Conservation (phyloP, 2,113 vertebrate species). For the Xiphias gladius region DNA sequence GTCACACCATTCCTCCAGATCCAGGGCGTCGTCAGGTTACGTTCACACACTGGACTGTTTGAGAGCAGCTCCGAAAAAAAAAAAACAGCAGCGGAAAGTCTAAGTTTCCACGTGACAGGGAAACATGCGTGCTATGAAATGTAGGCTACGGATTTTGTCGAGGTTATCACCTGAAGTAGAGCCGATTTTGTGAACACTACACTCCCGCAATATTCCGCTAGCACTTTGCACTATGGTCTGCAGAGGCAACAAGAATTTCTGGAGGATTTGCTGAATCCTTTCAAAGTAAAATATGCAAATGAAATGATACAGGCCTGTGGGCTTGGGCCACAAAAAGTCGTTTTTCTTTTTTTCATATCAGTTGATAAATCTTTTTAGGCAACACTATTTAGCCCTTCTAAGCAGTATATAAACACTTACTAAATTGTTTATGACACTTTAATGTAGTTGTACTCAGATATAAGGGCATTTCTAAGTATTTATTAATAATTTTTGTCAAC, state of each 20-base stretch:
- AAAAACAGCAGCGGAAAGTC: slow-evolving; percentile 2
- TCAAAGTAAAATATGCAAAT: slow-evolving; percentile 34
- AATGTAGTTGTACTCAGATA: not conserved
- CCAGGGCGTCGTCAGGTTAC: not conserved
- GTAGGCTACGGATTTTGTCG: slow-evolving; percentile 1
- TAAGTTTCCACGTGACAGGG: not conserved
- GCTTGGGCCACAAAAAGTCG: not conserved
- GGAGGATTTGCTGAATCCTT: slow-evolving; percentile 19
- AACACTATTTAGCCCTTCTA: not conserved
- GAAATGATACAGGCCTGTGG: slow-evolving; percentile 20
- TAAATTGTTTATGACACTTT: not conserved
- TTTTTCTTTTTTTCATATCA: not conserved
- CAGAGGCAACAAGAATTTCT: not conserved
- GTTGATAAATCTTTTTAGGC: not conserved
- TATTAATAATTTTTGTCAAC: not conserved
- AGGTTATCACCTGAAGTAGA: slow-evolving; percentile 4
- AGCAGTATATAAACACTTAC: not conserved
- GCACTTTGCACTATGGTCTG: not conserved
- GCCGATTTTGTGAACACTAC: slow-evolving; percentile 15
- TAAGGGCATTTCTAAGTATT: not conserved
- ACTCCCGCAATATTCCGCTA: not conserved
- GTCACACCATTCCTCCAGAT: slow-evolving; percentile 24
- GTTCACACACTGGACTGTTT: not conserved
- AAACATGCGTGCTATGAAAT: slow-evolving; percentile 2
- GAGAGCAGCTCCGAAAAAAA: slow-evolving; percentile 15